phyloP scores from a whole-genome alignment of 2,888 invertebrate genomes.

The Falcaria lacertinaria region DNA sequence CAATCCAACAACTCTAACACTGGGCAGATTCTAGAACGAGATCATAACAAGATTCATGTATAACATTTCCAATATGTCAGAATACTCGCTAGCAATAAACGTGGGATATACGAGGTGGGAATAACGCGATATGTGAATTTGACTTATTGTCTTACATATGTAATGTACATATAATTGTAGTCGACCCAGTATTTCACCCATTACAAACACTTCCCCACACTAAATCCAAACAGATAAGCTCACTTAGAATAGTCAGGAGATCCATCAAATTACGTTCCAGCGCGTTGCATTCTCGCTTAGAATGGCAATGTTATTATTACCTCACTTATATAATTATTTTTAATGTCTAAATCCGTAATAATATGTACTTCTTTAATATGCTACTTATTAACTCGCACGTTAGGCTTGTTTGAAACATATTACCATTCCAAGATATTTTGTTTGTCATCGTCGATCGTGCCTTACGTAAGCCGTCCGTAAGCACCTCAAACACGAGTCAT shows the following conservation, averaged over 20 bases:
- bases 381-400: conserved; percentile 41
- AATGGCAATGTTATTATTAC: conserved; percentile 1
- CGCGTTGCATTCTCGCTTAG: conserved; percentile 1
- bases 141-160: conserved; percentile 69
- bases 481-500: no score
- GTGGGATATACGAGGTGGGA: conserved; percentile 56
- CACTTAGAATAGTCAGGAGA: conserved; percentile 51
- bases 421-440: conserved; percentile 5
- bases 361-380: conserved; percentile 69
- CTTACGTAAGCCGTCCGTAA: background rate
- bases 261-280: conserved; percentile 41
- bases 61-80: conserved; percentile 38
- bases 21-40: conserved; percentile 77
- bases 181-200: conserved; percentile 68
- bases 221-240: conserved; percentile 33
- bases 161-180: conserved; percentile 64
- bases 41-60: conserved; percentile 76
- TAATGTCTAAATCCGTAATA: conserved; percentile 38
- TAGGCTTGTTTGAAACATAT: conserved; percentile 12
- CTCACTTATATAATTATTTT: conserved; percentile 26
- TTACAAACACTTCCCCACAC: conserved; percentile 33
- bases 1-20: conserved; percentile 71
- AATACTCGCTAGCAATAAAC: conserved; percentile 38
- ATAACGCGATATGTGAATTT: conserved; percentile 68
- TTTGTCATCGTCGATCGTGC: conserved; percentile 4